Percentiles rank a stretch among this genome's conserved stretches.
phyloP scores from a whole-genome alignment of 92 coral and sea anemone species.

The Meandrina meandrites region DNA sequence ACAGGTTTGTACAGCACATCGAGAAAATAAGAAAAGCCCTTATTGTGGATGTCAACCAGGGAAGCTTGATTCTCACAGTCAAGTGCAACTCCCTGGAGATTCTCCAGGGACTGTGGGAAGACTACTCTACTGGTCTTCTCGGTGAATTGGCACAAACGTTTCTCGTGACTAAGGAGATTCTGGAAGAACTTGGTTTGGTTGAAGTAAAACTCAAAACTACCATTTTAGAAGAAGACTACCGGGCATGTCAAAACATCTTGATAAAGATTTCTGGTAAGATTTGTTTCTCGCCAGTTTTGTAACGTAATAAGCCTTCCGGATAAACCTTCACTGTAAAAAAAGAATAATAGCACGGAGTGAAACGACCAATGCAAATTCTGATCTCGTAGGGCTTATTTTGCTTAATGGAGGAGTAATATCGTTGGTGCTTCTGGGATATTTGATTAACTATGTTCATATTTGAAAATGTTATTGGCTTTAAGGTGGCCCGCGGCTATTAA shows the following conservation, averaged over 20 bases:
- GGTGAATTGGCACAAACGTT: neutral
- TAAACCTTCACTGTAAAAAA: too few relatives aligned
- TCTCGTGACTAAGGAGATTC: neutral
- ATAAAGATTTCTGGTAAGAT: neutral
- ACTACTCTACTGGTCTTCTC: slow-evolving; percentile 1
- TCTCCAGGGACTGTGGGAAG: neutral
- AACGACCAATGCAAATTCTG: too few relatives aligned
- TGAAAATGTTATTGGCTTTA: too few relatives aligned
- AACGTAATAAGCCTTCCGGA: too few relatives aligned
- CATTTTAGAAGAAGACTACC: neutral
- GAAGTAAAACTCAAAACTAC: neutral
- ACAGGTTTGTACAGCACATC: neutral
- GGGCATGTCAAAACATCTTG: neutral
- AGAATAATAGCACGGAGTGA: too few relatives aligned
- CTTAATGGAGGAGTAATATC: too few relatives aligned
- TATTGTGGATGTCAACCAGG: neutral
- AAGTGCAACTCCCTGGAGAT: neutral
- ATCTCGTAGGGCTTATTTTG: too few relatives aligned
- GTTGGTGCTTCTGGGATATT: too few relatives aligned
- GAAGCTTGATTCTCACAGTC: neutral
- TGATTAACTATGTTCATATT: too few relatives aligned
- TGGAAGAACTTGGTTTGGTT: neutral
- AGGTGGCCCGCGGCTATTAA: too few relatives aligned
- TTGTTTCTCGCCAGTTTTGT: neutral
- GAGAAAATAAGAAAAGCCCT: neutral